These are phyloP conservation scores for Sturnira hondurensis DNA, from an alignment of 2,113 vertebrate species.

Conservation along the genomic window DNA sequence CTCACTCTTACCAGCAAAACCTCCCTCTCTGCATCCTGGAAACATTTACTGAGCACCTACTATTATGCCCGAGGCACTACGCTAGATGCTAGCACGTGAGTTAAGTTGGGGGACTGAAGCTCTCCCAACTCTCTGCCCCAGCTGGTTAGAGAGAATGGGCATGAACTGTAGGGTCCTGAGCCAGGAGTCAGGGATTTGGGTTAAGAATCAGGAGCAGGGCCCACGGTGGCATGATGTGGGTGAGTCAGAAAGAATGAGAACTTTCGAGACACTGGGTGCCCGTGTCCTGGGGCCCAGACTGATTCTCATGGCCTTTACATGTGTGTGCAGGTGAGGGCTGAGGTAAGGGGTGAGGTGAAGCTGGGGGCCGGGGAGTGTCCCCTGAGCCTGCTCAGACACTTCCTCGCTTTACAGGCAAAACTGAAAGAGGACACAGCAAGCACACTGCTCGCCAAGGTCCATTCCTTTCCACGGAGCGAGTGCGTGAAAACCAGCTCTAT, in stretches of 20 bases:
- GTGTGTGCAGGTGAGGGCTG: background rate
- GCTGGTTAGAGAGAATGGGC: background rate
- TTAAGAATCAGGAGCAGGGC: background rate
- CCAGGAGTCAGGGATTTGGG: background rate
- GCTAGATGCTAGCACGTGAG: too few species aligned
- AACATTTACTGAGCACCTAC: background rate
- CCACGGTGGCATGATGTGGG: rapidly evolving
- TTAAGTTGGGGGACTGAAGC: too few species aligned
- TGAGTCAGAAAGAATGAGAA: background rate
- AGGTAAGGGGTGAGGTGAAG: background rate
- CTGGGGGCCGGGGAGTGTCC: rapidly evolving
- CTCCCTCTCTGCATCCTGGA: background rate
- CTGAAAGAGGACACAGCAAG: background rate
- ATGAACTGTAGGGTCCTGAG: background rate
- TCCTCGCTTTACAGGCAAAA: background rate
- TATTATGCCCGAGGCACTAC: rapidly evolving
- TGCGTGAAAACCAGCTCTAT: rapidly evolving
- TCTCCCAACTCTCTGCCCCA: background rate
- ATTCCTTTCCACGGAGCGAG: background rate
- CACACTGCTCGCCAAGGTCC: rapidly evolving
- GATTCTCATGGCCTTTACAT: too few species aligned
- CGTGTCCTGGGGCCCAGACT: background rate
- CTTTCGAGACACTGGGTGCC: background rate
- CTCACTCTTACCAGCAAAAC: background rate
- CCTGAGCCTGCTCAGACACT: background rate